Conservation (phyloP, 1,140 invertebrate species). For the Gonatopus flavifemur region DNA sequence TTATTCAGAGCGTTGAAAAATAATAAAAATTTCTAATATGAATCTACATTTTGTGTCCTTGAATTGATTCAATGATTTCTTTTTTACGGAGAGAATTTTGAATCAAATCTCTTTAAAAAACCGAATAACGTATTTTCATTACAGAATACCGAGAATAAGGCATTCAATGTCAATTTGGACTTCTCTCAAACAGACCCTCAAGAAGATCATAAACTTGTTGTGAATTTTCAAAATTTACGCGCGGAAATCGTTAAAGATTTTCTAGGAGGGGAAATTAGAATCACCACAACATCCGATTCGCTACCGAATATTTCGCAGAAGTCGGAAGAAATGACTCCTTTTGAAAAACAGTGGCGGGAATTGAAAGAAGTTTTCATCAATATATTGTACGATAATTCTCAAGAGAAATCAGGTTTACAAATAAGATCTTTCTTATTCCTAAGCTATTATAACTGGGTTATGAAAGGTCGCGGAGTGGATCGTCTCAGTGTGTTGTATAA, state of each 20-base stretch:
- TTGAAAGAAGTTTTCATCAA: conserved; percentile 43
- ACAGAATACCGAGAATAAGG: conserved; percentile 15
- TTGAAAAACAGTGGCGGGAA: conserved; percentile 38
- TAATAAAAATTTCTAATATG: no score
- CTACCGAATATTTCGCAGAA: not conserved
- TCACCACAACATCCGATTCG: conserved; percentile 10
- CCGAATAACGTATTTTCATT: conserved; percentile 10
- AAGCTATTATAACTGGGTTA: conserved; percentile 33
- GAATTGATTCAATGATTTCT: no score
- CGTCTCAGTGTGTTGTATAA: conserved; percentile 12
- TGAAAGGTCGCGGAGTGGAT: conserved; percentile 24
- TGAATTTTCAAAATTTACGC: conserved; percentile 27
- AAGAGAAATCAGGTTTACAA: conserved; percentile 22
- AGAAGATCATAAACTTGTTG: conserved; percentile 9
- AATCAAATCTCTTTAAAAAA: conserved; percentile 3
- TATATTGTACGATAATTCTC: conserved; percentile 32
- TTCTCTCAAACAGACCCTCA: conserved; percentile 12
- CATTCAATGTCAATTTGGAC: conserved; percentile 11
- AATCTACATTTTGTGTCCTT: no score
- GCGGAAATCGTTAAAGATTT: conserved; percentile 30
- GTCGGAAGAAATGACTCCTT: conserved; percentile 1
- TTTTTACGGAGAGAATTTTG: not conserved
- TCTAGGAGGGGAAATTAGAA: conserved; percentile 31
- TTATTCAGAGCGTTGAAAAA: no score
- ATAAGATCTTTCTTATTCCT: conserved; percentile 34